Conservation (phyloP, 1,140 invertebrate species). For the Drosophila sucinea region DNA sequence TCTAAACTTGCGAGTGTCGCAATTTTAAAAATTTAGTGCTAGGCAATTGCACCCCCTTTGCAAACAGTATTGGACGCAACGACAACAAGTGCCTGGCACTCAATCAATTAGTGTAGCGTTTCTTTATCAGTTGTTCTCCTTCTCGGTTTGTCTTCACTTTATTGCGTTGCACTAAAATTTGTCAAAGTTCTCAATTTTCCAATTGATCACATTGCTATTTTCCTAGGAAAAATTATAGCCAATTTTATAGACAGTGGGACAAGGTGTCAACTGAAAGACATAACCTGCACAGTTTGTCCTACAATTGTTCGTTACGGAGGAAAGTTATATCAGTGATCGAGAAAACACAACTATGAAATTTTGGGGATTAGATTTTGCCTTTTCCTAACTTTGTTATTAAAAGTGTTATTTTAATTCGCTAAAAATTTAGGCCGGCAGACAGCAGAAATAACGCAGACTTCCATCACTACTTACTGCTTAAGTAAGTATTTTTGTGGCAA, state of each 20-base stretch:
- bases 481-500: conserved; percentile 48
- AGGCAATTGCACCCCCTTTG: conserved; percentile 42
- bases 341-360: no score
- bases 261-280: no score
- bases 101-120: conserved; percentile 54
- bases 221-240: no score
- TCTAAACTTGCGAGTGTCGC: conserved; percentile 48
- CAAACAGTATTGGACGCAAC: conserved; percentile 5
- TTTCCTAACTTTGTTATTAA: no score
- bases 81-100: conserved; percentile 59
- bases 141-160: background rate
- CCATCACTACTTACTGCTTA: conserved; percentile 35
- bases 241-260: no score
- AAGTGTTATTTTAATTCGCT: background rate
- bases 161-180: background rate
- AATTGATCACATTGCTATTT: background rate
- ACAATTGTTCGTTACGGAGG: no score
- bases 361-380: no score
- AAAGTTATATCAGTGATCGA: no score
- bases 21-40: conserved; percentile 21
- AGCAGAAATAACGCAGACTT: conserved; percentile 4
- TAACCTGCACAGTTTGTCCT: no score
- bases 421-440: conserved; percentile 1
- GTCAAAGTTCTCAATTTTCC: background rate
- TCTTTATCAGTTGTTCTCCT: conserved; percentile 5